These are phyloP conservation scores for Cryptotermes secundus DNA, from an alignment of 1,140 invertebrate species.

Conservation along the genomic window DNA sequence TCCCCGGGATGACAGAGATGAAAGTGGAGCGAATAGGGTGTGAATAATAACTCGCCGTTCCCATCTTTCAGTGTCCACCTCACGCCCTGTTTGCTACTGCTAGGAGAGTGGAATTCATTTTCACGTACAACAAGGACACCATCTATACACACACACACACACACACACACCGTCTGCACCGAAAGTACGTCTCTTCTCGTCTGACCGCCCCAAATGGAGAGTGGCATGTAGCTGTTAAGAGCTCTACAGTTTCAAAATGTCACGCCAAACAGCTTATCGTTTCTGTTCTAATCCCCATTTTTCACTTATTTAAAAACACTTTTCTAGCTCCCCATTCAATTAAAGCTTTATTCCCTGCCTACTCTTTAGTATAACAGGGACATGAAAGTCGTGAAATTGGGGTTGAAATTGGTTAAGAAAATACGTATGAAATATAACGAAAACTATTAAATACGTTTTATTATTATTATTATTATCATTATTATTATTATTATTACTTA, in stretches of 20 bases:
- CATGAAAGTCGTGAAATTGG: neutral
- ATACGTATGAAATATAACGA: neutral
- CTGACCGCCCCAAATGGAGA: neutral
- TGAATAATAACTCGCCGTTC: neutral
- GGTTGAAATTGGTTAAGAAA: neutral
- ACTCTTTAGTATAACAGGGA: too few species aligned
- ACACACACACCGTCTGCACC: neutral
- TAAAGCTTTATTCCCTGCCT: neutral
- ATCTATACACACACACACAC: conserved; percentile 8
- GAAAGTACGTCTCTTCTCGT: neutral
- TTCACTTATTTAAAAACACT: conserved; percentile 11
- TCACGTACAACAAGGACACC: conserved; percentile 6
- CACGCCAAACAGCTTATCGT: neutral
- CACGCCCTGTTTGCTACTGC: neutral
- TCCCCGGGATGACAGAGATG: conserved; percentile 2
- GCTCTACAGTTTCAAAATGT: neutral
- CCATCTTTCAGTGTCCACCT: conserved; percentile 14
- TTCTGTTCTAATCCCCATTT: conserved; percentile 2
- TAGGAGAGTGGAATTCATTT: neutral
- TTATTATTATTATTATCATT: too few species aligned
- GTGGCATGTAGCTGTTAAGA: neutral
- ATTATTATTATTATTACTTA: too few species aligned
- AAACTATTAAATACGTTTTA: neutral
- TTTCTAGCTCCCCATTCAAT: neutral
- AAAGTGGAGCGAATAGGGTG: neutral